Evolutionary conservation across 2,888 invertebrate species (phyloP).

Genomic region (Drepana falcataria): DNA sequence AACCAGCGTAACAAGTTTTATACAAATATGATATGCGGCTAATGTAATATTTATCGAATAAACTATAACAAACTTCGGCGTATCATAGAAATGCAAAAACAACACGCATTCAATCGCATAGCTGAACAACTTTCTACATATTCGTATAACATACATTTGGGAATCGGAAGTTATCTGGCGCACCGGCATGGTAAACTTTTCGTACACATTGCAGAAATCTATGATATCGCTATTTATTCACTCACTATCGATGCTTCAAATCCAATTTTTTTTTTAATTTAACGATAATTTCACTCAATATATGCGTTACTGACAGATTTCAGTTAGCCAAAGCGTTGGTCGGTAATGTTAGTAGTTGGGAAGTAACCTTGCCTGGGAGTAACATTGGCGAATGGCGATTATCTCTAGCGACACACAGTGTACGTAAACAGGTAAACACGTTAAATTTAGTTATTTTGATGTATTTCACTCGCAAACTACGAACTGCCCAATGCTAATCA

Average conservation of each 20-base stretch:
- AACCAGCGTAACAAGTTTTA: no score
- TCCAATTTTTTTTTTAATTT: no score
- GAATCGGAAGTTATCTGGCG: neutral
- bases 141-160: neutral
- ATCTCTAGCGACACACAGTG: neutral
- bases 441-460: neutral
- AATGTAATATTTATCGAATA: no score
- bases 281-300: no score
- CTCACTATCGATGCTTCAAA: no score
- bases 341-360: neutral
- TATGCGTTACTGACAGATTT: no score
- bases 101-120: neutral
- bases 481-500: neutral
- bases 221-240: no score
- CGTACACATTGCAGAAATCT: no score
- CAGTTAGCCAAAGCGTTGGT: no score
- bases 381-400: neutral
- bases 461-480: neutral
- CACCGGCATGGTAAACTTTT: neutral
- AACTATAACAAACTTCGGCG: neutral
- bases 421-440: neutral
- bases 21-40: no score
- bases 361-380: neutral
- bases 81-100: neutral
- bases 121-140: neutral